These are phyloP conservation scores for Anhinga anhinga DNA, from an alignment of 2,113 vertebrate genomes.

Conservation along the genomic window DNA sequence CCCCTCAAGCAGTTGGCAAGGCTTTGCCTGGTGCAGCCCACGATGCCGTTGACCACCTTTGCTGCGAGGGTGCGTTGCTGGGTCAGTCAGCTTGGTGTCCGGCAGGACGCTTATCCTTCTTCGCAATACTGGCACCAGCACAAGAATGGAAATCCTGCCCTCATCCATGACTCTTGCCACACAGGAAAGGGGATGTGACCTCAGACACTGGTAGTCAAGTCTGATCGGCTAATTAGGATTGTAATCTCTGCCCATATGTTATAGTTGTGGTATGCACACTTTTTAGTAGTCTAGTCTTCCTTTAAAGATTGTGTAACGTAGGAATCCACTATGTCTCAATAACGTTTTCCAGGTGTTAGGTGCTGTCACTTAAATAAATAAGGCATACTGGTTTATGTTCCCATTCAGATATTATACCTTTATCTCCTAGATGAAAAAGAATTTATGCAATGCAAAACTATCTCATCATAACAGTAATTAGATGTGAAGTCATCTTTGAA, in stretches of 20 bases:
- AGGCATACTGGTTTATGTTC: neutral
- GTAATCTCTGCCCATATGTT: neutral
- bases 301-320: neutral
- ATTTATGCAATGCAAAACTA: neutral
- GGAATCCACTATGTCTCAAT: neutral
- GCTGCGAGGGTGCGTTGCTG: accelerated
- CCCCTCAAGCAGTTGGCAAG: neutral
- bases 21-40: neutral
- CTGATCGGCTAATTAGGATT: neutral
- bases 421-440: neutral
- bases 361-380: neutral
- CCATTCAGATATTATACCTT: neutral
- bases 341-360: neutral
- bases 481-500: neutral
- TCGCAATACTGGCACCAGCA: neutral
- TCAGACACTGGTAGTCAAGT: neutral
- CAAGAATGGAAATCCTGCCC: neutral
- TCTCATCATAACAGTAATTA: no score
- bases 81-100: neutral
- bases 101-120: no score
- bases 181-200: neutral
- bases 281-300: neutral
- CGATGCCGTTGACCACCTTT: neutral
- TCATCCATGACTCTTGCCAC: neutral
- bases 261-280: no score